Percentiles rank a stretch among this genome's conserved stretches.
Conservation (phyloP, 2,113 vertebrate genomes). For the Alligator mississippiensis region DNA sequence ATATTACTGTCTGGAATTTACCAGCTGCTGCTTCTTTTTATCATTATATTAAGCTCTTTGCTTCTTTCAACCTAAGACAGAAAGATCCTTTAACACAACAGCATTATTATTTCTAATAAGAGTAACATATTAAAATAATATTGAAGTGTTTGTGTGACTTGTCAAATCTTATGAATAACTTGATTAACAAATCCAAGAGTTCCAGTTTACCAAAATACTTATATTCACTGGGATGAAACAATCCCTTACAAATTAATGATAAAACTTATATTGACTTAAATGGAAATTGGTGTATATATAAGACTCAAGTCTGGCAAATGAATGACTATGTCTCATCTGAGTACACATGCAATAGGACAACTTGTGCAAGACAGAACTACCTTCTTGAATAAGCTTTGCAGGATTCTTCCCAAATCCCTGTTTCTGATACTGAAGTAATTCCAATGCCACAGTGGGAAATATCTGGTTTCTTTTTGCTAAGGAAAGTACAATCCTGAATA, state of each 20-base stretch:
- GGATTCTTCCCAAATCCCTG: background rate
- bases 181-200: background rate
- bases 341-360: background rate
- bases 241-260: background rate
- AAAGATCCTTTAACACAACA: background rate
- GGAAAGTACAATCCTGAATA: background rate
- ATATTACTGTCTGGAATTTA: conserved; percentile 5
- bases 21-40: background rate
- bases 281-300: background rate
- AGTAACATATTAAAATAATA: background rate
- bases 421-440: background rate
- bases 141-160: background rate
- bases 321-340: background rate
- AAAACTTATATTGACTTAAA: background rate
- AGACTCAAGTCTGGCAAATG: background rate
- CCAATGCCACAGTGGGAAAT: background rate
- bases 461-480: background rate
- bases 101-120: background rate
- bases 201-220: background rate
- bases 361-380: background rate
- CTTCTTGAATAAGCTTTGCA: background rate
- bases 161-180: background rate
- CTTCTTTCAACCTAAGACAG: background rate
- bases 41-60: background rate
- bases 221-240: background rate